Percentiles rank a stretch among this genome's conserved stretches.
Conservation (phyloP, 2,113 vertebrate species). For the Callorhinus ursinus region DNA sequence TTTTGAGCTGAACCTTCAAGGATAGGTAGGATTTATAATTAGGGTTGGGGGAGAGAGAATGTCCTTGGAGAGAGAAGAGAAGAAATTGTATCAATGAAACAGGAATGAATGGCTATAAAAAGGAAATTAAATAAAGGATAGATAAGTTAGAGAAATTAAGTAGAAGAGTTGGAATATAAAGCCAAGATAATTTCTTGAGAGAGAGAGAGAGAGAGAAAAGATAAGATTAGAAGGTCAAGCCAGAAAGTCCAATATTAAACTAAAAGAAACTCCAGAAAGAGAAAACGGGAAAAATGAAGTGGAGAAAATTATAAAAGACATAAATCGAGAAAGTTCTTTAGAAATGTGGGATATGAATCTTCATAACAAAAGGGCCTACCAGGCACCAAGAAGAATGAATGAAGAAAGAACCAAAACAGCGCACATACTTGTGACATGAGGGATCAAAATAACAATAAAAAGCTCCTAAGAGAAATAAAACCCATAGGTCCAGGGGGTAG, state of each 20-base stretch:
- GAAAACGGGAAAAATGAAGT: background rate
- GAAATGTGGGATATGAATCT: background rate
- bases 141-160: background rate
- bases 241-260: background rate
- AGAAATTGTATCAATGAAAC: background rate
- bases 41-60: background rate
- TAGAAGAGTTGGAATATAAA: background rate
- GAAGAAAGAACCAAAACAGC: background rate
- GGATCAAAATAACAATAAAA: background rate
- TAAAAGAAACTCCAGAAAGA: background rate
- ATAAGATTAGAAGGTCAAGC: background rate
- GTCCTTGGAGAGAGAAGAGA: background rate
- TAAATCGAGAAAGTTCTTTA: background rate
- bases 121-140: background rate
- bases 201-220: background rate
- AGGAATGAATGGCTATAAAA: background rate
- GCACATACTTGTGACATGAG: background rate
- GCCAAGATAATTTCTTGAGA: background rate
- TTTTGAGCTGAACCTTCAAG: background rate
- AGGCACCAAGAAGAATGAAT: background rate
- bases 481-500: background rate
- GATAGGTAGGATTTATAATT: background rate
- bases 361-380: background rate
- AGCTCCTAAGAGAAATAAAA: background rate
- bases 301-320: background rate